phyloP scores from a whole-genome alignment of 2,888 invertebrate genomes.

The Meliscaeva auricollis region DNA sequence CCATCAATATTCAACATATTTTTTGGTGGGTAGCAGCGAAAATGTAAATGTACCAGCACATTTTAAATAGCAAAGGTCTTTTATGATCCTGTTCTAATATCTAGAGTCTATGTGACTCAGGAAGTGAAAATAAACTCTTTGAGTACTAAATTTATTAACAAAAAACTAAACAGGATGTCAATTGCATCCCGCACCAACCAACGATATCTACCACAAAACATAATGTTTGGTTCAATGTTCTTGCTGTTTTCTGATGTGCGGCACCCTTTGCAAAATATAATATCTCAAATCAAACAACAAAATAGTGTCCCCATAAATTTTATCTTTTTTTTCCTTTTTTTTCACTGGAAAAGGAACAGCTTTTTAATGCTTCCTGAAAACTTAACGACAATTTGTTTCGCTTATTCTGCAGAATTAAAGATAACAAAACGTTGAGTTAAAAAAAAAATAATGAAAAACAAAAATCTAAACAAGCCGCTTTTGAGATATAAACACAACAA shows the following conservation, averaged over 20 bases:
- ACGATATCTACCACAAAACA: not conserved
- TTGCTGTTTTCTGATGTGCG: conserved; percentile 9
- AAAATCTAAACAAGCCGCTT: conserved; percentile 41
- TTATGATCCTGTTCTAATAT: too few relatives aligned
- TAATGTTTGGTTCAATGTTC: conserved; percentile 41
- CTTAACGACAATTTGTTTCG: conserved; percentile 44
- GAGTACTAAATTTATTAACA: conserved; percentile 5
- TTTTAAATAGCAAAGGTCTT: too few relatives aligned
- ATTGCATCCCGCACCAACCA: not conserved
- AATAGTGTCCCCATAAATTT: conserved; percentile 45
- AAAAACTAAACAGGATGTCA: conserved; percentile 51
- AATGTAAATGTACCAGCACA: too few relatives aligned
- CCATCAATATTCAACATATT: too few relatives aligned
- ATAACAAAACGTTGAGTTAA: conserved; percentile 49
- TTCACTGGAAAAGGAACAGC: not conserved
- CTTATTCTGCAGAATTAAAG: conserved; percentile 58
- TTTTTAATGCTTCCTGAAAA: conserved; percentile 39
- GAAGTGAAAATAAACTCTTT: not conserved
- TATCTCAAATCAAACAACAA: conserved; percentile 50
- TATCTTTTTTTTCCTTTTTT: conserved; percentile 3
- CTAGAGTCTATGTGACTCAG: not conserved
- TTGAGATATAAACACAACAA: conserved; percentile 30
- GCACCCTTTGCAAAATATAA: conserved; percentile 46
- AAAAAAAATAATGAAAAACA: not conserved
- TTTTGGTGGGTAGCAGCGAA: too few relatives aligned